phyloP scores from a whole-genome alignment of 2,888 invertebrate genomes.

The Torymus auratus region DNA sequence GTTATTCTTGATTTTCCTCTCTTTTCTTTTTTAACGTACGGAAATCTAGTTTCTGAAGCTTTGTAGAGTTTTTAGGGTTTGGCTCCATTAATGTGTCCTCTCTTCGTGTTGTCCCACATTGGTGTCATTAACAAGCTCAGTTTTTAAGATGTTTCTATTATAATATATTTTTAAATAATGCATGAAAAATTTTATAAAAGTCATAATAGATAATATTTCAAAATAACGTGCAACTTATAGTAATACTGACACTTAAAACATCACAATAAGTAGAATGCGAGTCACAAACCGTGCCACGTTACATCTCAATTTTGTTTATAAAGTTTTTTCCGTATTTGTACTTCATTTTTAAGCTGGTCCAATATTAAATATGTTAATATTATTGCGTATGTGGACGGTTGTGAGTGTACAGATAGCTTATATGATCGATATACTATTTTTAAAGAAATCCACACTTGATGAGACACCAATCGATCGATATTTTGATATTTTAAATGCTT shows the following conservation, averaged over 20 bases:
- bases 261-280: constrained; percentile 24
- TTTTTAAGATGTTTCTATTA: constrained; percentile 32
- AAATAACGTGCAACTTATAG: constrained; percentile 18
- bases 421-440: constrained; percentile 69
- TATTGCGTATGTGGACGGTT: constrained; percentile 74
- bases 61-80: constrained; percentile 60
- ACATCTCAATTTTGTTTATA: constrained; percentile 46
- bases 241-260: constrained; percentile 25
- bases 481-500: constrained; percentile 49
- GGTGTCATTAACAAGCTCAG: constrained; percentile 35
- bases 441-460: constrained; percentile 66
- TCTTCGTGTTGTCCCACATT: constrained; percentile 54
- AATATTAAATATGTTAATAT: constrained; percentile 74
- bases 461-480: constrained; percentile 63
- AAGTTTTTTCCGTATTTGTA: constrained; percentile 45
- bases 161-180: constrained; percentile 26
- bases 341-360: constrained; percentile 66
- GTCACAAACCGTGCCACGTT: constrained; percentile 13
- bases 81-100: constrained; percentile 58
- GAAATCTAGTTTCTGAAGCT: constrained; percentile 67
- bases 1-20: constrained; percentile 60
- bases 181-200: constrained; percentile 27
- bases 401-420: constrained; percentile 74
- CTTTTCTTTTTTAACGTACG: constrained; percentile 63
- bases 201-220: constrained; percentile 29